Evolutionary conservation across 2,113 vertebrate species (phyloP).

Genomic region (Hyla sarda): DNA sequence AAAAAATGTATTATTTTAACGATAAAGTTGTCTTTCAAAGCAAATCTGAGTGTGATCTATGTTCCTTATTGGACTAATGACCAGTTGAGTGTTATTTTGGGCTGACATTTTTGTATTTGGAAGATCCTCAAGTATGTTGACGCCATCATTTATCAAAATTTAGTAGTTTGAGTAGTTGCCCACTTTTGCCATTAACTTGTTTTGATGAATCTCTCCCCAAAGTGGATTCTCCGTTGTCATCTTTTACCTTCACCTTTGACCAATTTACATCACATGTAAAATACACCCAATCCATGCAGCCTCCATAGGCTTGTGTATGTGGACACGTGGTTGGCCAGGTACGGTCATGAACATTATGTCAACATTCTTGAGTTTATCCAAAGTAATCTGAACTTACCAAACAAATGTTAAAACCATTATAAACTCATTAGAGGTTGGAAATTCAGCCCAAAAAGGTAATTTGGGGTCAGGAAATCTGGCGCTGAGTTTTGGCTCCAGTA

Average conservation of each 20-base stretch:
- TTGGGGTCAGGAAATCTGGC: slow-evolving; percentile 25
- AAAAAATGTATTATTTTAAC: not conserved
- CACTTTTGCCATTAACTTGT: too few relatives aligned
- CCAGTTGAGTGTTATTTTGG: not conserved
- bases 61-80: not conserved
- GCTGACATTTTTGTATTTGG: not conserved
- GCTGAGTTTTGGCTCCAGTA: not conserved
- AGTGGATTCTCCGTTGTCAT: not conserved
- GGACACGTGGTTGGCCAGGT: not conserved
- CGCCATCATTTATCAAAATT: not conserved
- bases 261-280: not conserved
- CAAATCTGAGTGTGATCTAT: not conserved
- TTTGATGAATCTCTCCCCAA: too few relatives aligned
- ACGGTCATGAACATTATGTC: not conserved
- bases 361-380: slow-evolving; percentile 1
- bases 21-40: not conserved
- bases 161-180: not conserved
- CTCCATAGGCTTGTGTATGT: not conserved
- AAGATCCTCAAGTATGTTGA: not conserved
- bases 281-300: not conserved
- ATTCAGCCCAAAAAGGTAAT: slow-evolving; percentile 1
- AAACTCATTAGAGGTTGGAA: slow-evolving; percentile 12
- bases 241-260: not conserved
- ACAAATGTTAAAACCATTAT: slow-evolving; percentile 34
- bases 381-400: slow-evolving; percentile 22